Evolutionary conservation across 2,113 vertebrate species (phyloP).

Genomic region (pig (Sus scrofa)): T2T-Sscrofa CM000824.6:111362001-111362500

Average conservation of each 20-base stretch:
- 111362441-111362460: not conserved
- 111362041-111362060: not conserved
- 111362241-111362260: not conserved
- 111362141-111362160: not conserved
- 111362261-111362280: not conserved
- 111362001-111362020: not conserved
- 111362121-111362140: not conserved
- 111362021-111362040: not conserved
- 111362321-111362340: not conserved
- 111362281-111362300: not conserved
- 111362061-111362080: not conserved
- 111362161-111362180: not conserved
- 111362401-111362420: not conserved
- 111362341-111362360: not conserved
- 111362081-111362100: not conserved
- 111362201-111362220: not conserved
- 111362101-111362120: fast-evolving
- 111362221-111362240: not conserved
- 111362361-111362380: not conserved
- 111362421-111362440: not conserved
- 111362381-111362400: not conserved
- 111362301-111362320: not conserved
- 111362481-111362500: not conserved
- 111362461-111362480: not conserved
- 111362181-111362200: not conserved